Evolutionary conservation across 2,797 vertebrate genomes (phyloP).

Genomic region (Pseudochaenichthys georgianus): DNA sequence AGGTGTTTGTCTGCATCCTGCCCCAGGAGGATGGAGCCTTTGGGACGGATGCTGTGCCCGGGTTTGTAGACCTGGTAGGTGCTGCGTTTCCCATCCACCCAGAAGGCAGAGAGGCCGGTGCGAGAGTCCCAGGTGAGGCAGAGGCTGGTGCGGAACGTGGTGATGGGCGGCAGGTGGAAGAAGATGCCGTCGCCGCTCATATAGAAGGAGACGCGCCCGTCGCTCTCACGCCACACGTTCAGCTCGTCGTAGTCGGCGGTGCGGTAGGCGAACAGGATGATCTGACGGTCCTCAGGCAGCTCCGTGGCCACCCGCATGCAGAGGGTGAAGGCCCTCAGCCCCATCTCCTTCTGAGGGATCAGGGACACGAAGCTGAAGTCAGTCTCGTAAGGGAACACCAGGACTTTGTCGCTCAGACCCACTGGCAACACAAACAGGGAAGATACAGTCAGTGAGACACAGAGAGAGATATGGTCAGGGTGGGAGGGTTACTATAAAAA

Average conservation of each 20-base stretch:
- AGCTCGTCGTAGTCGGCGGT: slow-evolving; percentile 85
- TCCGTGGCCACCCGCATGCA: slow-evolving; percentile 86
- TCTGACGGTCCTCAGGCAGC: slow-evolving; percentile 81
- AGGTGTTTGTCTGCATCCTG: slow-evolving; percentile 85
- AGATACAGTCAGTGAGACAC: background rate
- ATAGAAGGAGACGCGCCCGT: slow-evolving; percentile 84
- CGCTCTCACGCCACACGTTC: slow-evolving; percentile 86
- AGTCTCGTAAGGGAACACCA: slow-evolving; percentile 86
- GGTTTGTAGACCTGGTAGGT: slow-evolving; percentile 84
- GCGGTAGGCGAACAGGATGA: slow-evolving; percentile 88
- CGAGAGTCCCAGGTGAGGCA: slow-evolving; percentile 87
- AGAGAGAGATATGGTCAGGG: too few relatives aligned
- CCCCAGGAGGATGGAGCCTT: slow-evolving; percentile 80
- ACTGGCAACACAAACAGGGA: slow-evolving; percentile 47
- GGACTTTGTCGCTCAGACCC: slow-evolving; percentile 79
- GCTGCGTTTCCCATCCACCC: slow-evolving; percentile 81
- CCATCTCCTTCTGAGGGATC: slow-evolving; percentile 82
- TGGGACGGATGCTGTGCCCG: slow-evolving; percentile 72
- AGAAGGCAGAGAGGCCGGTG: slow-evolving; percentile 77
- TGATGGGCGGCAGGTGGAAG: slow-evolving; percentile 81
- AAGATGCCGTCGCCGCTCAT: slow-evolving; percentile 82
- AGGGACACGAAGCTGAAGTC: slow-evolving; percentile 85
- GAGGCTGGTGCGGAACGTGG: slow-evolving; percentile 84
- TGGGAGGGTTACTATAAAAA: too few relatives aligned
- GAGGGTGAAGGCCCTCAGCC: slow-evolving; percentile 82